Base-by-base conservation (phyloP, 1,140 invertebrate species). In the Drosophila arizonae region DNA sequence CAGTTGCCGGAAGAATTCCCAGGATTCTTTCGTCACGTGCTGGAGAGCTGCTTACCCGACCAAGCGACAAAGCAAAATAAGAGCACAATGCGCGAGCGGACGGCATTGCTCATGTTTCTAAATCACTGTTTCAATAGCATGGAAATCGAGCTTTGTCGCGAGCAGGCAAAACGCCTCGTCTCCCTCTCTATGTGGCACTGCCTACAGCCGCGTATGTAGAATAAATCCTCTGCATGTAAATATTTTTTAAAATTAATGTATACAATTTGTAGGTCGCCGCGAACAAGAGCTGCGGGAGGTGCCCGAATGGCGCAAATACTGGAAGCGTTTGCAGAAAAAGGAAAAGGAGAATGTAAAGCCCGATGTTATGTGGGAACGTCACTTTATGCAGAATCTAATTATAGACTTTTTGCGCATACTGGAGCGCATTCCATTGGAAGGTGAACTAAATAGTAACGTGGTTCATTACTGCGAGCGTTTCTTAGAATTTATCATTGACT, bases 71-170 rank as follows among this genome's bases (percentile, higher is more conserved):
- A 76, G 24, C 51, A 64, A 41, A 92, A 90, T 17, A 72, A 46
- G 5, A 76, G 92, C 75, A 90, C 93, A 70, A 93, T 97, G 66
- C 94, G 94, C 46, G 98, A 99, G 92, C 96, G 98, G 89, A 98
- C 96, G 0, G 94, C 96, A 0, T 85, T 99, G 36, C 93, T 99
- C 4, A 94, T 98, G 10, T 99, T 99, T 91, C 92, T 99, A 0
- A 98, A 98, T 91, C 97, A 99, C 91, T 98, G 97, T 90, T 99
- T 99, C 76, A 99, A 98, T 84, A 99, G 97, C 78, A 97, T 99
- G 96, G 98, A 99, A 93, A 96, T 99, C 24, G 96, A 96, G 75
- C 90, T 99, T 8, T 97, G 99, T 50, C 92, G 98, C 39, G 96
- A 98, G 80, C 97, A 98, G 92, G 96, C 98, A 3, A 98, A 98